These are phyloP conservation scores for Pocillopora damicornis DNA, from an alignment of 64 coral and sea anemone species.

Conservation along the genomic window DNA sequence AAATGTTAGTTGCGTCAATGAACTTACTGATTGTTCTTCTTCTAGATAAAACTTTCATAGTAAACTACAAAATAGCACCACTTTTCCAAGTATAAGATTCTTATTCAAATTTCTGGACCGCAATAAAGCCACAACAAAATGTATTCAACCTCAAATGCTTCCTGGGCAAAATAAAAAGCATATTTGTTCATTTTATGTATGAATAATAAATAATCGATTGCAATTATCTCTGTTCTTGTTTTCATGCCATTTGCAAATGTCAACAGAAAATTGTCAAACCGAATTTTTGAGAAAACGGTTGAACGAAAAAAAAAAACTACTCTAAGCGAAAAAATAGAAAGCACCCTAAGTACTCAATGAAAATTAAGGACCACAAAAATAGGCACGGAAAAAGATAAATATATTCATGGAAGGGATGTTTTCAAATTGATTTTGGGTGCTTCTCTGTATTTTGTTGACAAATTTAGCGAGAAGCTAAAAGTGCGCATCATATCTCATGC, in stretches of 20 bases:
- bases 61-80: not conserved
- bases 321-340: not conserved
- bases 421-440: slow-evolving; percentile 8
- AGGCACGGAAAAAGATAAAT: not conserved
- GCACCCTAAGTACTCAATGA: not conserved
- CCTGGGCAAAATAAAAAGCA: not conserved
- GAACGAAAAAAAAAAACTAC: no score
- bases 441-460: slow-evolving; percentile 6
- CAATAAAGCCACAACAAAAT: slow-evolving; percentile 6
- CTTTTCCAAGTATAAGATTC: not conserved
- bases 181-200: slow-evolving; percentile 33
- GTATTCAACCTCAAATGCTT: slow-evolving; percentile 13
- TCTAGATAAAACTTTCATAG: no score
- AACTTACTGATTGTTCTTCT: no score
- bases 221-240: slow-evolving; percentile 35
- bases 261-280: slow-evolving; percentile 16
- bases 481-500: slow-evolving; percentile 22
- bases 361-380: not conserved
- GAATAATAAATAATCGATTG: slow-evolving; percentile 40
- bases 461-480: slow-evolving; percentile 44
- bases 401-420: not conserved
- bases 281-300: not conserved
- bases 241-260: slow-evolving; percentile 27
- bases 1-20: no score
- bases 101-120: slow-evolving; percentile 8